Base-by-base conservation (phyloP, 2,888 invertebrate genomes). In the Esperia sulphurella region DNA sequence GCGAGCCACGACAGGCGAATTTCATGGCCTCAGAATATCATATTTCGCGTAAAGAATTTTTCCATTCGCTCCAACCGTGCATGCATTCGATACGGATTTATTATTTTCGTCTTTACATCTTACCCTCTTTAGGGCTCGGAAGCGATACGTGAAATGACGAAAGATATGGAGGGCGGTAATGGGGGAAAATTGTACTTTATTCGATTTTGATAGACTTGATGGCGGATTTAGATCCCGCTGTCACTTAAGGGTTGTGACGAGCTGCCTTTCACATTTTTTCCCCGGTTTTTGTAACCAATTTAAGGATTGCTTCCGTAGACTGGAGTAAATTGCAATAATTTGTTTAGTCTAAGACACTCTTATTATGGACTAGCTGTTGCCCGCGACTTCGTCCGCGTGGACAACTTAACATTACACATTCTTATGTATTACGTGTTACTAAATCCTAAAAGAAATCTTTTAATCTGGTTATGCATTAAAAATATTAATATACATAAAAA, bases 91-190 rank as follows among this genome's bases (percentile, higher is more conserved):
- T 84, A 77, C 74, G 86, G 85, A 87, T 86, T 86, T 87, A 87
- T 86, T 86, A 86, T 87, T 81, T 83, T 83, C 85, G 74, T 80
- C 81, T 83, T 78, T 72, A 71, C 75, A 68, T 76, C 74, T 79
- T 83, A 83, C 85, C 87, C 87, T 84, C 82, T 72, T 81, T 79
- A 71, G 65, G 74, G 74, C 69, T 81, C 79, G 87, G 86, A 87
- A 87, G 77, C 83, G 86, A 88, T 85, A 88, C 88, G 87, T 86
- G 75, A 86, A 88, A 87, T 81, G 86, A 84, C 85, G 85, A 84
- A 83, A 87, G 85, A 81, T 80, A 77, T 79, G 84, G 83, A 80
- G 83, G 83, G 83, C 83, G 84, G 84, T 88, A 87, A 87, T 87
- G 75, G 86, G 78, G 79, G 84, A 83, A 88, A 87, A 88, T 88